Conservation (phyloP, 2,113 vertebrate genomes). For the Cisticola juncidis region DNA sequence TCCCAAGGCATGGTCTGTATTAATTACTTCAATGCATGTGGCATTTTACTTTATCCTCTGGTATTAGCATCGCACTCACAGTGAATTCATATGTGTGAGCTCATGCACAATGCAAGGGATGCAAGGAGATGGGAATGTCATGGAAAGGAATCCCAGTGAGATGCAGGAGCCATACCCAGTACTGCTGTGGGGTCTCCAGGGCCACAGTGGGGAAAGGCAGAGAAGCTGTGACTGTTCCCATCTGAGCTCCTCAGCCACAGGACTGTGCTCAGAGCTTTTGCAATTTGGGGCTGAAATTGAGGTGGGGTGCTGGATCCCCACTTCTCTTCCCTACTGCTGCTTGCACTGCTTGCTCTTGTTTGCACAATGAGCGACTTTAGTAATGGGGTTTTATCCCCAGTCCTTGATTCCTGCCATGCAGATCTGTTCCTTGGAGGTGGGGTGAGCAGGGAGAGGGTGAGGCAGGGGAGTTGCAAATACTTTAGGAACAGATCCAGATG, state of each 20-base stretch:
- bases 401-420: background rate
- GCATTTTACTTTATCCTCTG: background rate
- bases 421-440: background rate
- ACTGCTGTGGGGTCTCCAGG: background rate
- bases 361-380: background rate
- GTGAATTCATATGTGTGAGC: background rate
- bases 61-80: accelerated
- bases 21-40: background rate
- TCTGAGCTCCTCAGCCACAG: background rate
- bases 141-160: background rate
- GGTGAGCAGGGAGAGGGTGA: background rate
- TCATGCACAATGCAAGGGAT: background rate
- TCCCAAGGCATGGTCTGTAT: background rate
- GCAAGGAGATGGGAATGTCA: background rate
- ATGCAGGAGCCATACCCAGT: background rate
- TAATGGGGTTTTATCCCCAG: background rate
- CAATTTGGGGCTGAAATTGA: background rate
- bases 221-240: background rate
- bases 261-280: background rate
- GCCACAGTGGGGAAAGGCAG: background rate
- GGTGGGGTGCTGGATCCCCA: background rate
- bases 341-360: background rate
- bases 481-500: background rate
- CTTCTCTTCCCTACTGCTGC: background rate
- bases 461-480: background rate